These are phyloP conservation scores for Geophilus truncorum DNA, from an alignment of 2,888 invertebrate species.

Conservation along the genomic window DNA sequence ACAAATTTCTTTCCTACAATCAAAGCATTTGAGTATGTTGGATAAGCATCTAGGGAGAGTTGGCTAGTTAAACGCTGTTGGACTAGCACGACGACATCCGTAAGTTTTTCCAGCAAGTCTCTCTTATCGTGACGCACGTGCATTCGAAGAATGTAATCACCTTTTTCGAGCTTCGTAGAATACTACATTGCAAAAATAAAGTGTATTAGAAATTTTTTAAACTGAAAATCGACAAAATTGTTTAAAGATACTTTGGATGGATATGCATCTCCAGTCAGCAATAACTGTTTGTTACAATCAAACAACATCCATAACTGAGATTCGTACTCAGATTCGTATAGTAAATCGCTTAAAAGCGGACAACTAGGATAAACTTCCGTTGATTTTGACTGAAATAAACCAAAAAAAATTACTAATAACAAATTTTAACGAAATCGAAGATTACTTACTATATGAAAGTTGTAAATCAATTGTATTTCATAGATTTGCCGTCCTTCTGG, in stretches of 20 bases:
- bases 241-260: slow-evolving; percentile 67
- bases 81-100: slow-evolving; percentile 67
- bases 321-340: slow-evolving; percentile 95
- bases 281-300: slow-evolving; percentile 79
- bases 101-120: slow-evolving; percentile 74
- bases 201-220: no score
- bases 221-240: no score
- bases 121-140: slow-evolving; percentile 87
- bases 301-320: slow-evolving; percentile 96
- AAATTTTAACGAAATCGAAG: not conserved
- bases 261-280: slow-evolving; percentile 84
- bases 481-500: slow-evolving; percentile 86
- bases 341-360: slow-evolving; percentile 72
- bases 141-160: slow-evolving; percentile 81
- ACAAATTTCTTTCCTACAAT: slow-evolving; percentile 72
- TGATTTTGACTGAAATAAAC: slow-evolving; percentile 56
- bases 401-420: slow-evolving; percentile 4
- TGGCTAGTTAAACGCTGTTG: slow-evolving; percentile 66
- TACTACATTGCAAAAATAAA: slow-evolving; percentile 58
- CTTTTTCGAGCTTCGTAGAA: slow-evolving; percentile 83
- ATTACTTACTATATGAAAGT: slow-evolving; percentile 62
- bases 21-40: slow-evolving; percentile 61
- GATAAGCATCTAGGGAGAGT: slow-evolving; percentile 71
- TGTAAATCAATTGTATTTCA: slow-evolving; percentile 80
- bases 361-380: slow-evolving; percentile 76